These are phyloP conservation scores for Magallana ariakensis DNA, from an alignment of 1,140 invertebrate genomes.

Conservation along the genomic window DNA sequence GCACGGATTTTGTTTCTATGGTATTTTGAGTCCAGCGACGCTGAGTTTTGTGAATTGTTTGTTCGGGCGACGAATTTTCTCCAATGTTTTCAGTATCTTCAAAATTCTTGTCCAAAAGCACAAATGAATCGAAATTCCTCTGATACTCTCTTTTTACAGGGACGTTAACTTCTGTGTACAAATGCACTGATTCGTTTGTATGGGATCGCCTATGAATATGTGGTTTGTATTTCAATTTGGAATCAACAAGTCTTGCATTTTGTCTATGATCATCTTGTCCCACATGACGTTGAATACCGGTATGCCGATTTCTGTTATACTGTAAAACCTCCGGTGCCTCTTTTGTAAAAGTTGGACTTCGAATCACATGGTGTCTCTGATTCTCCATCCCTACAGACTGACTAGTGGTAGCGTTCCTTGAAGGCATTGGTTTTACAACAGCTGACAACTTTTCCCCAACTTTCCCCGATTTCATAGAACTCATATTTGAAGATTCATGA, in stretches of 20 bases:
- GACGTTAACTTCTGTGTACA: not conserved
- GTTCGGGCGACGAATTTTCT: not conserved
- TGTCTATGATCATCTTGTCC: not conserved
- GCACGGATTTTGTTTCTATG: not conserved
- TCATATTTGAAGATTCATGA: not conserved
- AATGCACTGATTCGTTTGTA: not conserved
- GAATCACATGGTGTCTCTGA: not conserved
- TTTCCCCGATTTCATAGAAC: not conserved
- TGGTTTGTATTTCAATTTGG: conserved; percentile 17
- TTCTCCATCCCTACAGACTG: not conserved
- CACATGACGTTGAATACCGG: not conserved
- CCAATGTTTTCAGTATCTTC: not conserved
- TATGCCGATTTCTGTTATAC: not conserved
- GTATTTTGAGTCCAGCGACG: not conserved
- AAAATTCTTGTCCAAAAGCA: conserved; percentile 19
- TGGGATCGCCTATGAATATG: not conserved
- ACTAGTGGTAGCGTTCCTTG: not conserved
- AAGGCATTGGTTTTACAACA: conserved; percentile 18
- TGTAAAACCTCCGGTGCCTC: conserved; percentile 13
- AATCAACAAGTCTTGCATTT: not conserved
- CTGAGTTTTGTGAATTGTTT: not conserved
- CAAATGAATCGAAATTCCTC: conserved; percentile 9
- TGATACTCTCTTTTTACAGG: not conserved
- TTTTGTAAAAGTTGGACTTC: conserved; percentile 9
- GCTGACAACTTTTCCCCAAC: not conserved